phyloP scores from a whole-genome alignment of 2,888 invertebrate species.

The Lysandra bellargus region DNA sequence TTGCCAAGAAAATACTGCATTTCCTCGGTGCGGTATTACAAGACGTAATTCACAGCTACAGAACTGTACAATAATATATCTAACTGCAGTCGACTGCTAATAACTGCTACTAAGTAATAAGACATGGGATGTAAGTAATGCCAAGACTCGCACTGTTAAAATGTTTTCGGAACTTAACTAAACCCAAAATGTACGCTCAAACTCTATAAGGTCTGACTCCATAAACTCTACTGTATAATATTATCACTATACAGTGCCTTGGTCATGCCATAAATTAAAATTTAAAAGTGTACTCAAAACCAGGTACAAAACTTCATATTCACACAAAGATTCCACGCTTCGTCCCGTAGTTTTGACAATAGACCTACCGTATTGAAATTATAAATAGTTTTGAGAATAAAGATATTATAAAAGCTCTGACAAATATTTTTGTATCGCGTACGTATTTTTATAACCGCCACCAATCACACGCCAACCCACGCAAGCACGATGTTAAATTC shows the following conservation, averaged over 20 bases:
- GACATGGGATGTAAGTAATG: not conserved
- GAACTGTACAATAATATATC: not conserved
- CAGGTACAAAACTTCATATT: no score
- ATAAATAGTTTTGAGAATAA: not conserved
- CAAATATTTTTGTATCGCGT: constrained; percentile 1
- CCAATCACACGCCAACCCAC: constrained; percentile 17
- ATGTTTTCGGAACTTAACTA: not conserved
- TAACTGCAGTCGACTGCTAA: not conserved
- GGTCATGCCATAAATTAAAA: no score
- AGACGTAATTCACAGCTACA: constrained; percentile 10
- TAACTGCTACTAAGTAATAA: not conserved
- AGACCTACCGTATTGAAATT: not conserved
- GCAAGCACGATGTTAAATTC: not conserved
- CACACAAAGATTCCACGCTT: not conserved
- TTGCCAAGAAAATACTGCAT: constrained; percentile 22
- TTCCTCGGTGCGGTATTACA: constrained; percentile 20
- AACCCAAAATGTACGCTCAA: not conserved
- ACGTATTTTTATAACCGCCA: constrained; percentile 24
- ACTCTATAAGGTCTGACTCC: not conserved
- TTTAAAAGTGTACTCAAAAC: no score
- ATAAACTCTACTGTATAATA: not conserved
- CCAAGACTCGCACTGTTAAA: not conserved
- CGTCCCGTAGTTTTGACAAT: not conserved
- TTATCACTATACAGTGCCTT: no score
- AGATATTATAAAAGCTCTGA: not conserved